phyloP scores from a whole-genome alignment of 2,113 vertebrate species.

The Aptenodytes forsteri region DNA sequence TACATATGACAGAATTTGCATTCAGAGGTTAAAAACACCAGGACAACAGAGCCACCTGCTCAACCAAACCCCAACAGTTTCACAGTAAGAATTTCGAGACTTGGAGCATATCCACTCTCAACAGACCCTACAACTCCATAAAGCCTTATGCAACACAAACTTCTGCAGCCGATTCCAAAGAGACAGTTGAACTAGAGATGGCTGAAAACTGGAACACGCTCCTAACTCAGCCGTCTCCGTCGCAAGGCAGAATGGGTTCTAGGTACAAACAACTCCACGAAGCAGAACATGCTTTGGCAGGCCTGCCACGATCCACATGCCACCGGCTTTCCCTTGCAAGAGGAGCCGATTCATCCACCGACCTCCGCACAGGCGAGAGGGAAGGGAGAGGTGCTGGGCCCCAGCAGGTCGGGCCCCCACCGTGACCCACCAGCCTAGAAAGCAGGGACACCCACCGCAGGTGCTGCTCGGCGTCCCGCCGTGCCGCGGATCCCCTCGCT shows the following conservation, averaged over 20 bases:
- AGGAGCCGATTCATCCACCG: not conserved
- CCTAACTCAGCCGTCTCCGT: not conserved
- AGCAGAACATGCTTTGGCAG: not conserved
- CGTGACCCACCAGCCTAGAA: rapidly evolving
- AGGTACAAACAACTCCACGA: not conserved
- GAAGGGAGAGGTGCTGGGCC: not conserved
- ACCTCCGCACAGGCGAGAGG: no score
- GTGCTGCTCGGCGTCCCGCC: not conserved
- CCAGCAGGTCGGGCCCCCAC: not conserved
- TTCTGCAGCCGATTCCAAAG: not conserved
- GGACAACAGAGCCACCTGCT: not conserved
- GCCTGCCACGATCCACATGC: not conserved
- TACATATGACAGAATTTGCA: not conserved
- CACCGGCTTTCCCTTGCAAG: not conserved
- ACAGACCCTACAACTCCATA: not conserved
- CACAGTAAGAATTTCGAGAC: not conserved
- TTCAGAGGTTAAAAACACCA: not conserved
- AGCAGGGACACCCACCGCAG: not conserved
- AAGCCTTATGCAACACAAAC: not conserved
- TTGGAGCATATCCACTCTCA: not conserved
- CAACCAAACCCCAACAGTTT: not conserved
- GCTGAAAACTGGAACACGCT: not conserved
- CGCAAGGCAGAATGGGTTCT: rapidly evolving
- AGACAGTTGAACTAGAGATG: not conserved
- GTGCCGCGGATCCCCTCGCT: not conserved